These are phyloP conservation scores for Cuculus canorus DNA, from an alignment of 2,797 vertebrate species.

Conservation along the genomic window DNA sequence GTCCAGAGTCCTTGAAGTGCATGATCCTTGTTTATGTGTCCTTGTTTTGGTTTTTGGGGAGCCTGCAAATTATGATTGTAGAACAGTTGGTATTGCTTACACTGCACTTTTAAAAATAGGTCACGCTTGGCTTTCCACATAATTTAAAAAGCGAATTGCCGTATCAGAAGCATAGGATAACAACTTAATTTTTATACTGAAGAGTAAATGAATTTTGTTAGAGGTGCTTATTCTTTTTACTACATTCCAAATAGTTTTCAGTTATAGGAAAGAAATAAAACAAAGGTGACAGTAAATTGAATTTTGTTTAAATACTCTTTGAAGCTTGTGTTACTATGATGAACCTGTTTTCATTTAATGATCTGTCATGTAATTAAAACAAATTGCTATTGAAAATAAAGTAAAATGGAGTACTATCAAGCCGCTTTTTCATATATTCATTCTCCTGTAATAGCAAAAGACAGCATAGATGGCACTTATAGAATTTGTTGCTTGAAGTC, in stretches of 20 bases:
- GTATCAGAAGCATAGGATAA: background rate
- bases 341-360: constrained; percentile 37
- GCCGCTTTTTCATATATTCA: background rate
- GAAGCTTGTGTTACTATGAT: constrained; percentile 12
- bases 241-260: background rate
- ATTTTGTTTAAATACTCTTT: background rate
- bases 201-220: background rate
- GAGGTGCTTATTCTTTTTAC: background rate
- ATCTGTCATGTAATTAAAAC: constrained; percentile 49
- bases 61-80: background rate
- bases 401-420: constrained; percentile 3
- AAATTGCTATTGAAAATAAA: constrained; percentile 33
- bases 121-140: background rate
- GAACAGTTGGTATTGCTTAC: constrained; percentile 5
- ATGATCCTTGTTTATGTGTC: background rate
- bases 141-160: constrained; percentile 17
- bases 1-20: background rate
- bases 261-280: constrained; percentile 3
- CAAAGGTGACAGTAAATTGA: background rate
- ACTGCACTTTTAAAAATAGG: background rate
- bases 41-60: background rate
- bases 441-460: background rate
- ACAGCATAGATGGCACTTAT: background rate
- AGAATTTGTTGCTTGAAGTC: background rate
- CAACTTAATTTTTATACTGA: background rate